Base-by-base conservation (phyloP, 2,113 vertebrate species). In the Zosterops hypoxanthus region DNA sequence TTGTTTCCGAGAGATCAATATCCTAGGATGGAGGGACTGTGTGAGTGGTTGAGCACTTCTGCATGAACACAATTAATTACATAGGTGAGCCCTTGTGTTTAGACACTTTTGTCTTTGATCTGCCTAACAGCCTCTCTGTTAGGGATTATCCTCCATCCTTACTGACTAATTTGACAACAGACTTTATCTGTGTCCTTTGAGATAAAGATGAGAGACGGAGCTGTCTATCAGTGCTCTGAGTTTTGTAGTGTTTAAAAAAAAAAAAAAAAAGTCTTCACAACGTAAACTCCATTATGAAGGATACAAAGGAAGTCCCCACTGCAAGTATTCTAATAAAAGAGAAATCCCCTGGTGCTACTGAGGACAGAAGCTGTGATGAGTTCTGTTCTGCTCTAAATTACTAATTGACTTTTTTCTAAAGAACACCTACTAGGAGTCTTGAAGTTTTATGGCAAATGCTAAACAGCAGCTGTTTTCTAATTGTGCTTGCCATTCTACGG, bases 401-500 rank as follows among this genome's bases (percentile, higher is more conserved):
- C 49, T 96, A 94, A 95, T 66, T 87, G 70, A 90, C 75, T 95
- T 95, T 93, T 82, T 93, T 85, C 75, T 84, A 69, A 95, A 87
- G 78, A 81, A 92, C 59, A 95, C 46, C 53, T 94, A 95, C 80
- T 78, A 97, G 84, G 90, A 97, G 82, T 82, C 79, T 94, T 86
- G 73, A 90, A 66, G 53, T 86, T 93, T 85, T 94, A 96, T 47
- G 85, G 69, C 52, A 90, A 94, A 94, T 95, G 60, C 39, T 59
- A 80, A 95, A 65, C 28, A 95, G 71, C 64, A 93, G 31, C 93
- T 95, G 85, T 95, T 97, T 92, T 91, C 78, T 92, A 86, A 96
- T 89, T 92, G 77, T 88, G 77, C 65, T 86, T 90, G 12, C n/a
- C 14, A 42, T 72, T 89, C 26, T 71, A 2, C 65, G 57, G 44